Evolutionary conservation across 2,797 vertebrate genomes (phyloP).

Genomic region (Darevskia nairensis): DNA sequence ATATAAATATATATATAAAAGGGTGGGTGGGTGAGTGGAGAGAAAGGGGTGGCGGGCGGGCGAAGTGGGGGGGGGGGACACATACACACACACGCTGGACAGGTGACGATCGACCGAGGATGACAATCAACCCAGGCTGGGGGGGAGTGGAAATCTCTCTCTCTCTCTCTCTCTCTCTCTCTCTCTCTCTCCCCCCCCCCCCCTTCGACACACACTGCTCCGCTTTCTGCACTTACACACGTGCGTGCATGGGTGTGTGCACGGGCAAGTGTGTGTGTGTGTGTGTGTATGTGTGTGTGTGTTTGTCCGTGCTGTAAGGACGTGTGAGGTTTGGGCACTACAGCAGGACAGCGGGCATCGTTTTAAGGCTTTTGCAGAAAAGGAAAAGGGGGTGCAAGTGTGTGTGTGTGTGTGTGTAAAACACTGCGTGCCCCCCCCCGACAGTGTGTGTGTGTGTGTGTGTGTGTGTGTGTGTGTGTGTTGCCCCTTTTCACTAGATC

Average conservation of each 20-base stretch:
- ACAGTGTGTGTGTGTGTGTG: background rate
- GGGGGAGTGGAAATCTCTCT: background rate
- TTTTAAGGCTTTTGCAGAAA: constrained; percentile 13
- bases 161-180: background rate
- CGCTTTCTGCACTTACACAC: constrained; percentile 21
- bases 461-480: background rate
- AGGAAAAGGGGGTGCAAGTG: background rate
- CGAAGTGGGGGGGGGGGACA: background rate
- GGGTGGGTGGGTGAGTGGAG: background rate
- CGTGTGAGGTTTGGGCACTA: constrained; percentile 33
- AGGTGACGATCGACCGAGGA: background rate
- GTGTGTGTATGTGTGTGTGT: background rate
- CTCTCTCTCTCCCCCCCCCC: background rate
- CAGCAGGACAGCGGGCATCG: background rate
- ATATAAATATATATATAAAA: background rate
- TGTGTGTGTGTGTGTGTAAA: background rate
- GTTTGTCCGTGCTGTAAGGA: constrained; percentile 23
- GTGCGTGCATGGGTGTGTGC: constrained; percentile 43
- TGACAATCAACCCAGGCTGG: background rate
- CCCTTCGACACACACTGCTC: background rate
- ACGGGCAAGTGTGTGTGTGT: constrained; percentile 40
- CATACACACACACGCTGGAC: background rate
- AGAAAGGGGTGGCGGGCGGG: background rate
- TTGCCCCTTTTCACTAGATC: constrained; percentile 1
- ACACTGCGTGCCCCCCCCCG: background rate